These are phyloP conservation scores for Chelmon rostratus DNA, from an alignment of 2,797 vertebrate genomes.

Conservation along the genomic window DNA sequence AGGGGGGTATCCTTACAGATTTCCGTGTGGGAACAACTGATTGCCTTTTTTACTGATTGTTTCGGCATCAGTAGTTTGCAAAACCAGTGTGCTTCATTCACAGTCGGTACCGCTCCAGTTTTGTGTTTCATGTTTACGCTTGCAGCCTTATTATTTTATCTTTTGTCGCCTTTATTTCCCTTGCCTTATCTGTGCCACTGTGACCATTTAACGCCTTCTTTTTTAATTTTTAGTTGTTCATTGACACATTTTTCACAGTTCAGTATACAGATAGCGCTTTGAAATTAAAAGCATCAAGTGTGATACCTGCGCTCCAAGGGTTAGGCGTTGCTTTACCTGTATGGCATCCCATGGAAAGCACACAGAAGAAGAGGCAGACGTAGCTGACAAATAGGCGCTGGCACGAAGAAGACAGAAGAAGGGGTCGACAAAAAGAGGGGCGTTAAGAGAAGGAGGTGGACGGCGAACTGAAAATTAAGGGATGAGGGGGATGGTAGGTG, in stretches of 20 bases:
- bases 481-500: slow-evolving; percentile 25
- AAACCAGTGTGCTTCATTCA: background rate
- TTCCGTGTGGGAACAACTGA: background rate
- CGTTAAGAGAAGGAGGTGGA: slow-evolving; percentile 5
- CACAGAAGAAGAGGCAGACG: background rate
- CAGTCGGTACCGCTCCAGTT: background rate
- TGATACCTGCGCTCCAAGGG: background rate
- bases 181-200: background rate
- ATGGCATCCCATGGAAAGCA: background rate
- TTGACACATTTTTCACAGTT: background rate
- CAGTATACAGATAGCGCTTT: background rate
- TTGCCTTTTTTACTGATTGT: slow-evolving; percentile 7
- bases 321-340: background rate
- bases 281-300: background rate
- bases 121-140: slow-evolving; percentile 10
- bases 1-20: background rate
- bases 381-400: background rate
- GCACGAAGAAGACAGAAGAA: background rate
- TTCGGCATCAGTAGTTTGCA: slow-evolving; percentile 22
- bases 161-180: background rate
- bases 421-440: slow-evolving; percentile 1
- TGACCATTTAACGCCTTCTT: background rate
- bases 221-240: background rate
- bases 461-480: slow-evolving; percentile 41
- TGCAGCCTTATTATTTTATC: background rate